Evolutionary conservation across 1,140 invertebrate species (phyloP).

Genomic region (Oncopodura yosiiana): DNA sequence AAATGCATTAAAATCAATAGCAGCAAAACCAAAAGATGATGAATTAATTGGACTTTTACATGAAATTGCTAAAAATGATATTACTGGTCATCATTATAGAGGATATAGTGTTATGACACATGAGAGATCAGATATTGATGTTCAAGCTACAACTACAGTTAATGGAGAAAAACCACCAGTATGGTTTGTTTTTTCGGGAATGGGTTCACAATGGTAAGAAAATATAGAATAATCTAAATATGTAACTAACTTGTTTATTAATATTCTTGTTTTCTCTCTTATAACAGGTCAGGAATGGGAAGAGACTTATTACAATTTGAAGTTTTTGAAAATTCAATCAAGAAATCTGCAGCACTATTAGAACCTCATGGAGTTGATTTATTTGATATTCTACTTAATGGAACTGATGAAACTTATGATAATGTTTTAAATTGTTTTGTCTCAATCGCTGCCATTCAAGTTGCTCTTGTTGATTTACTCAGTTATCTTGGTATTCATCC

Average conservation of each 20-base stretch:
- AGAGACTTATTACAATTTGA: conserved; percentile 69
- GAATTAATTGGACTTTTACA: conserved; percentile 68
- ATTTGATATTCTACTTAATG: conserved; percentile 64
- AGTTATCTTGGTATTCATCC: conserved; percentile 63
- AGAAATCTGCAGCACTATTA: conserved; percentile 61
- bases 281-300: conserved; percentile 89
- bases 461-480: conserved; percentile 79
- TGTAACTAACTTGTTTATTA: no score
- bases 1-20: conserved; percentile 41
- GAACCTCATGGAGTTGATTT: conserved; percentile 69
- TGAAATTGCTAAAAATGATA: conserved; percentile 57
- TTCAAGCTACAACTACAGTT: conserved; percentile 32
- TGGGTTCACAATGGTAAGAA: conserved; percentile 92
- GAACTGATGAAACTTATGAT: conserved; percentile 63
- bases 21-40: conserved; percentile 50
- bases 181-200: conserved; percentile 91
- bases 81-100: conserved; percentile 59
- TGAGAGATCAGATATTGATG: conserved; percentile 41
- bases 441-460: conserved; percentile 87
- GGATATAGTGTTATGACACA: conserved; percentile 63
- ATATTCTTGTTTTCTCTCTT: no score
- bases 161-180: conserved; percentile 59
- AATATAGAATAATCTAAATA: no score
- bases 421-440: conserved; percentile 82
- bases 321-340: conserved; percentile 65